phyloP scores from a whole-genome alignment of 2,113 vertebrate species.

The Recurvirostra avosetta region DNA sequence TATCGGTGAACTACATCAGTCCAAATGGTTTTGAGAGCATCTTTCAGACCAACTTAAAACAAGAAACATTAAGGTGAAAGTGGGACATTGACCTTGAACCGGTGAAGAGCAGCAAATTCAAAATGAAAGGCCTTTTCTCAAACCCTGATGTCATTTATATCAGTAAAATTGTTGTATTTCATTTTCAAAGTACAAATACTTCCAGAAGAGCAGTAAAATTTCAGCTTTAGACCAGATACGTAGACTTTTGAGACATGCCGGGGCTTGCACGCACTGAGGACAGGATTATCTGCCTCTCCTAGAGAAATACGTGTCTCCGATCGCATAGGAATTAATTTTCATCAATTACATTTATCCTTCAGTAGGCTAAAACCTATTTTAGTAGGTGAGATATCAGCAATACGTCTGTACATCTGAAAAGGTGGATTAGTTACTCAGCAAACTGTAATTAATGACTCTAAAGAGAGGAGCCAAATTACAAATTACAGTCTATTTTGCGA shows the following conservation, averaged over 20 bases:
- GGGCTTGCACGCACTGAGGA: not conserved
- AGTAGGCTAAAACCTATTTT: not conserved
- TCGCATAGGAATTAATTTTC: not conserved
- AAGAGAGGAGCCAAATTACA: slow-evolving; percentile 37
- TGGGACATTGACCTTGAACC: not conserved
- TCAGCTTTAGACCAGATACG: not conserved
- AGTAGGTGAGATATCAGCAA: slow-evolving; percentile 4
- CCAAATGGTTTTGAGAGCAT: not conserved
- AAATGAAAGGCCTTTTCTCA: not conserved
- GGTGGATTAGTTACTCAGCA: slow-evolving; percentile 52
- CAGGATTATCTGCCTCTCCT: not conserved
- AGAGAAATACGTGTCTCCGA: not conserved
- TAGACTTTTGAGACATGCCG: not conserved
- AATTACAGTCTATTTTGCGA: slow-evolving; percentile 31
- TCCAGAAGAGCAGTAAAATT: not conserved
- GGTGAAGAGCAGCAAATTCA: not conserved
- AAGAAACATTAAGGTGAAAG: not conserved
- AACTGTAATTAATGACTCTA: slow-evolving; percentile 31
- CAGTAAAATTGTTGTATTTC: not conserved
- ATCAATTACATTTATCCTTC: not conserved
- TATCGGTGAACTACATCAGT: not conserved
- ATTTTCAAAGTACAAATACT: not conserved
- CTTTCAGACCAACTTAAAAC: not conserved
- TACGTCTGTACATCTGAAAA: not conserved
- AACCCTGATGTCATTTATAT: not conserved